Evolutionary conservation across 1,140 invertebrate species (phyloP).

Genomic region (Neotoxoptera formosana): DNA sequence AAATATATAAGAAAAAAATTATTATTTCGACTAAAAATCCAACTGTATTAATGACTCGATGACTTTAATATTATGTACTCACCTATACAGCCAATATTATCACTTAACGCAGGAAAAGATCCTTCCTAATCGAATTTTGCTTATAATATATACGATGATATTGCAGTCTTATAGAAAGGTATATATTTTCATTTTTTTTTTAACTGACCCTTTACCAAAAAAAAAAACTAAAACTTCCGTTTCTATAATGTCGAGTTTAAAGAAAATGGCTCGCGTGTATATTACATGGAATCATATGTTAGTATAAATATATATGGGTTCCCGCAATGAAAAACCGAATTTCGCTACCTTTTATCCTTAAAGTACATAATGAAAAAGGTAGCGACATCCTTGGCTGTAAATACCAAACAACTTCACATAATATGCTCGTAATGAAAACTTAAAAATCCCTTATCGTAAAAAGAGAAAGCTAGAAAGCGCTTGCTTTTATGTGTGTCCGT

Average conservation of each 20-base stretch:
- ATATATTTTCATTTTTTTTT: background rate
- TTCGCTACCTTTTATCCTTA: background rate
- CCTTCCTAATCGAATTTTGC: background rate
- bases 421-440: background rate
- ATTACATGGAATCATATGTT: background rate
- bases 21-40: too few relatives aligned
- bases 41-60: background rate
- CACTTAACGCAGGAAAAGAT: background rate
- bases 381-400: background rate
- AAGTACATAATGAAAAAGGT: conserved; percentile 6
- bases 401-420: conserved; percentile 4
- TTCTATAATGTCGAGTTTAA: conserved; percentile 1
- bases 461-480: background rate
- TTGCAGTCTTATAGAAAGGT: background rate
- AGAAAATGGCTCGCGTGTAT: background rate
- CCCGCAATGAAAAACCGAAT: background rate
- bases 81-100: background rate
- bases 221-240: background rate
- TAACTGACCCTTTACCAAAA: background rate
- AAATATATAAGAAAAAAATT: too few relatives aligned
- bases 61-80: background rate
- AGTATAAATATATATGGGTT: background rate
- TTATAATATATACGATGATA: background rate
- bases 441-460: conserved; percentile 5
- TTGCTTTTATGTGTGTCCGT: background rate